Conservation (phyloP, 1,140 invertebrate species). For the Meteorus sp. region DNA sequence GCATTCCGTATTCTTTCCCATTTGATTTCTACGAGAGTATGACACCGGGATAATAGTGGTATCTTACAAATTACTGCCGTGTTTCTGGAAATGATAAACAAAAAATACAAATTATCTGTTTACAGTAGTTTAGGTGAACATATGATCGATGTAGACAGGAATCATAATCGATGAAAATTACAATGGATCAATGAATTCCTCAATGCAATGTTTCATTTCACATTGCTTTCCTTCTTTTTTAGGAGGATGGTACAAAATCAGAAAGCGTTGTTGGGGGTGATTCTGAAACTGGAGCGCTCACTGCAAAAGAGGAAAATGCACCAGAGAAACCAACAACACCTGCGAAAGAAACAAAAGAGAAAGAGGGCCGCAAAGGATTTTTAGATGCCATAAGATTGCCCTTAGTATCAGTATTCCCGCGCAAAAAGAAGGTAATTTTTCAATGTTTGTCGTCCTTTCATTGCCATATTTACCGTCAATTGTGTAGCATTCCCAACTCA, state of each 20-base stretch:
- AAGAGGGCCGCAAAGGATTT: conserved; percentile 55
- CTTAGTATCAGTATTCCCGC: conserved; percentile 66
- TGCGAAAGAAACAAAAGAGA: conserved; percentile 54
- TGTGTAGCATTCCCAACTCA: not conserved
- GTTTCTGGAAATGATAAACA: too few relatives aligned
- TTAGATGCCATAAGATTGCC: conserved; percentile 68
- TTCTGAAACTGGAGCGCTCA: conserved; percentile 35
- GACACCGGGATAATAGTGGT: too few relatives aligned
- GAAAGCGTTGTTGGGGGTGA: conserved; percentile 38
- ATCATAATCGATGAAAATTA: too few relatives aligned
- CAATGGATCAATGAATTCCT: not conserved
- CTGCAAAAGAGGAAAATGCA: conserved; percentile 54
- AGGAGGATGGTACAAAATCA: conserved; percentile 57
- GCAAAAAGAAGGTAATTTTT: conserved; percentile 47
- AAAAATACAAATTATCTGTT: too few relatives aligned
- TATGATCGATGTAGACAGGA: too few relatives aligned
- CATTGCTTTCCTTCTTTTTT: conserved; percentile 16
- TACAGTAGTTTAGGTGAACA: too few relatives aligned
- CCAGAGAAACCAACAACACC: conserved; percentile 56
- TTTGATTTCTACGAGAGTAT: too few relatives aligned
- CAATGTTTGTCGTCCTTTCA: too few relatives aligned
- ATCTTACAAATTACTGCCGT: too few relatives aligned
- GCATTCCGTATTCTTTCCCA: too few relatives aligned
- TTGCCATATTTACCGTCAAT: too few relatives aligned
- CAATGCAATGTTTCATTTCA: conserved; percentile 4